Evolutionary conservation across 2,113 vertebrate species (phyloP).

Genomic region (Scytalopus superciliaris): DNA sequence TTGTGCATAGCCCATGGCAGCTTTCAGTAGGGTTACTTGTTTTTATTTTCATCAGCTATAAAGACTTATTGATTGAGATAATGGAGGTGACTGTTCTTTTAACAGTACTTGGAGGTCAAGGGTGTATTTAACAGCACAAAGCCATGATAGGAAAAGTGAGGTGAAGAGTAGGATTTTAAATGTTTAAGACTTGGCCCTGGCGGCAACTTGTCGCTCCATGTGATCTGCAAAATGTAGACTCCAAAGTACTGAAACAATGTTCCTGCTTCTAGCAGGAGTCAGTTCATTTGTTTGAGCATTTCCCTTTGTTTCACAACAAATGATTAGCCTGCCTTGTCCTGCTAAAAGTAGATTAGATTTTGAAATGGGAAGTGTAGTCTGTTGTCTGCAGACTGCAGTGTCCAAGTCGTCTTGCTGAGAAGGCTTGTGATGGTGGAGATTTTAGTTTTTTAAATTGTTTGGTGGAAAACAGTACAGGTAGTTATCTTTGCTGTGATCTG

Average conservation of each 20-base stretch:
- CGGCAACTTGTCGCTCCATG: neutral
- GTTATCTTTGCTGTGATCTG: neutral
- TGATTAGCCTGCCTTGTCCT: neutral
- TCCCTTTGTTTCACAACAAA: slow-evolving; percentile 28
- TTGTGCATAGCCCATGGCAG: neutral
- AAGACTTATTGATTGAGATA: neutral
- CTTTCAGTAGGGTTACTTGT: neutral
- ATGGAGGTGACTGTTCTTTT: neutral
- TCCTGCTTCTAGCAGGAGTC: slow-evolving; percentile 13
- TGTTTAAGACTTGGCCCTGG: neutral
- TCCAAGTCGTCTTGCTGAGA: neutral
- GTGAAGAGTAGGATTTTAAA: neutral
- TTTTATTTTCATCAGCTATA: neutral
- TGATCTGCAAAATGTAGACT: slow-evolving; percentile 22
- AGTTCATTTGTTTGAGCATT: slow-evolving; percentile 7
- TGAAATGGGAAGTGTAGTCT: neutral
- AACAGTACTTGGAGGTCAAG: neutral
- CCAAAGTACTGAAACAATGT: neutral
- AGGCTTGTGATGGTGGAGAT: neutral
- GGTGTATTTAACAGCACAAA: neutral
- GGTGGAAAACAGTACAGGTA: neutral
- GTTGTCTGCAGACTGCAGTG: neutral
- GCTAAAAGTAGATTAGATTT: slow-evolving; percentile 33
- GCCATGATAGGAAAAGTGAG: neutral
- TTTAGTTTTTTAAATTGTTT: neutral